phyloP scores from a whole-genome alignment of 2,888 invertebrate species.

The Agriopis leucophaearia region DNA sequence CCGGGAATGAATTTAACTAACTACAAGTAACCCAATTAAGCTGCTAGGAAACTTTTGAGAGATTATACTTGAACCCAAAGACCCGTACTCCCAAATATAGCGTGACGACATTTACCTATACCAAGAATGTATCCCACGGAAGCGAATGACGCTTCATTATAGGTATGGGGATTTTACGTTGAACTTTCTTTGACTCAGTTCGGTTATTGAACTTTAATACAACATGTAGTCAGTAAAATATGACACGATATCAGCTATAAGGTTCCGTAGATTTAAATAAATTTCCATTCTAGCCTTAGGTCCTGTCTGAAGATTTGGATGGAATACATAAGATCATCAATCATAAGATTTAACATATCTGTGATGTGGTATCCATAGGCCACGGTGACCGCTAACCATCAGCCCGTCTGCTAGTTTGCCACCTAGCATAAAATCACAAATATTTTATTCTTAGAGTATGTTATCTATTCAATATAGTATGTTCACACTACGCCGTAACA shows the following conservation, averaged over 20 bases:
- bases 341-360: too few relatives aligned
- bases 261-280: background rate
- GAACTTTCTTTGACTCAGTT: slow-evolving; percentile 3
- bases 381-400: too few relatives aligned
- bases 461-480: too few relatives aligned
- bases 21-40: slow-evolving; percentile 26
- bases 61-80: slow-evolving; percentile 18
- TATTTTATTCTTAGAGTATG: too few relatives aligned
- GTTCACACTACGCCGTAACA: too few relatives aligned
- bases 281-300: background rate
- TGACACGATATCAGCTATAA: background rate
- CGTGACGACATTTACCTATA: slow-evolving; percentile 13
- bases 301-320: too few relatives aligned
- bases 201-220: background rate
- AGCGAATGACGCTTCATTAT: slow-evolving; percentile 8
- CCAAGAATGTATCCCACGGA: slow-evolving; percentile 19
- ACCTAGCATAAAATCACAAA: too few relatives aligned
- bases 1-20: slow-evolving; percentile 9
- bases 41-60: slow-evolving; percentile 18
- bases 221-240: background rate
- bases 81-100: slow-evolving; percentile 19
- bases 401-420: too few relatives aligned
- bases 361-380: too few relatives aligned
- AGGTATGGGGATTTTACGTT: slow-evolving; percentile 4
- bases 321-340: too few relatives aligned